These are phyloP conservation scores for Solenopsis invicta DNA, from an alignment of 1,140 invertebrate genomes.

Conservation along the genomic window DNA sequence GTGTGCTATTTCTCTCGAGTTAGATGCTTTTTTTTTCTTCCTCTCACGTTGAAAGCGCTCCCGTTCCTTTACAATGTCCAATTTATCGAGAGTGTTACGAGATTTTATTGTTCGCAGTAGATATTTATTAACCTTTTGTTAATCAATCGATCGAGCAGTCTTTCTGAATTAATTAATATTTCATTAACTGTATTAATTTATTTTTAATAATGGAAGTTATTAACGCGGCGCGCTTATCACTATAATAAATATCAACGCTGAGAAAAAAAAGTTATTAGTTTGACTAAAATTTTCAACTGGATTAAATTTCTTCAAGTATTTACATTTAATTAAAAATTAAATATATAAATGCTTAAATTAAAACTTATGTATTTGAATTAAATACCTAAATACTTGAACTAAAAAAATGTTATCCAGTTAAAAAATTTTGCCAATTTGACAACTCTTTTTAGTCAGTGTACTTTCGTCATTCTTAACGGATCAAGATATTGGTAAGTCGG, in stretches of 20 bases:
- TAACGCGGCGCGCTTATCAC: background rate
- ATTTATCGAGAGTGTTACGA: conserved; percentile 14
- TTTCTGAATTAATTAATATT: background rate
- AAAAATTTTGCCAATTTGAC: too few relatives aligned
- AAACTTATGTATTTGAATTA: too few relatives aligned
- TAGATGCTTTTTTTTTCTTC: conserved; percentile 9
- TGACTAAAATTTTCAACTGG: too few relatives aligned
- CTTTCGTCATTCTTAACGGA: too few relatives aligned
- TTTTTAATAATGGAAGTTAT: background rate
- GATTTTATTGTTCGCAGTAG: conserved; percentile 32
- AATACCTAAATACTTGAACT: too few relatives aligned
- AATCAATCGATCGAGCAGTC: background rate
- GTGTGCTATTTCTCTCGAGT: conserved; percentile 48
- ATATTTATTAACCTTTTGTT: background rate
- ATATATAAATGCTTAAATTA: too few relatives aligned
- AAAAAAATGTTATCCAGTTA: too few relatives aligned
- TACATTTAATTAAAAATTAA: too few relatives aligned
- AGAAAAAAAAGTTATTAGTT: too few relatives aligned
- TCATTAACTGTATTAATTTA: background rate
- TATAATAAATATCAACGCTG: background rate
- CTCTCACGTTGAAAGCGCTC: conserved; percentile 17
- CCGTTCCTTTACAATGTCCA: conserved; percentile 28
- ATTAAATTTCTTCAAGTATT: too few relatives aligned
- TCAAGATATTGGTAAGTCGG: background rate
- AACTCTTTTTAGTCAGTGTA: too few relatives aligned